Evolutionary conservation across 2,113 vertebrate species (phyloP), one percentile per base, ranked within the genome.

Genomic region (Perca fluviatilis): DNA sequence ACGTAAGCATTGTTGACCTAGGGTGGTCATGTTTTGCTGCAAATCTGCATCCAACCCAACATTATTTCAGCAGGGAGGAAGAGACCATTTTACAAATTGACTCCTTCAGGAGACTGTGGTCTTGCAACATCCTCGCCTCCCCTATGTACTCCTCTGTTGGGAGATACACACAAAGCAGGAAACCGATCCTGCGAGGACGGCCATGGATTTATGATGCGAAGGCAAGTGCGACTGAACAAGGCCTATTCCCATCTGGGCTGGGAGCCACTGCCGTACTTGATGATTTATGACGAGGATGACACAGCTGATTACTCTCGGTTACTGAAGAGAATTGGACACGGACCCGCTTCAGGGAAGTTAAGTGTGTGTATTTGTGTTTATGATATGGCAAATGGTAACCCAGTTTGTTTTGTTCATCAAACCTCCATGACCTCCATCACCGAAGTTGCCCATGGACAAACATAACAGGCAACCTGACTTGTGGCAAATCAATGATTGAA

Each of bases 271-370:
- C 85, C 18, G 68, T 68, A 69, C 74, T 49, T 21, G 5, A 47
- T 92, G 94, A 96, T 96, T 95, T 95, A 95, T 71, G 88, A 83
- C 43, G 6, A 86, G 87, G 90, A 92, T 93, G 94, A 94, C 91
- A 93, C 90, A 91, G 79, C 88, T 92, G 92, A 95, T 95, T 93
- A 95, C 91, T 87, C 90, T 90, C 66, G 74, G 90, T 92, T 89
- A 79, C 92, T 76, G 90, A 90, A 74, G 88, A 94, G 92, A 90
- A 94, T 89, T 94, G 93, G 90, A 94, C 86, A 72, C 58, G 80
- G 89, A 80, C 74, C 25, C 80, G 78, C 67, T 80, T 83, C 76
- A 33, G 70, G 77, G 54, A 74, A 68, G 73, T 82, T 84, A 30
- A 77, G 50, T 82, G 67, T 85, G 80, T 71, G 62, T 74, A 8